phyloP scores from a whole-genome alignment of 1,140 invertebrate genomes.

The Scaptodrosophila lebanonensis region DNA sequence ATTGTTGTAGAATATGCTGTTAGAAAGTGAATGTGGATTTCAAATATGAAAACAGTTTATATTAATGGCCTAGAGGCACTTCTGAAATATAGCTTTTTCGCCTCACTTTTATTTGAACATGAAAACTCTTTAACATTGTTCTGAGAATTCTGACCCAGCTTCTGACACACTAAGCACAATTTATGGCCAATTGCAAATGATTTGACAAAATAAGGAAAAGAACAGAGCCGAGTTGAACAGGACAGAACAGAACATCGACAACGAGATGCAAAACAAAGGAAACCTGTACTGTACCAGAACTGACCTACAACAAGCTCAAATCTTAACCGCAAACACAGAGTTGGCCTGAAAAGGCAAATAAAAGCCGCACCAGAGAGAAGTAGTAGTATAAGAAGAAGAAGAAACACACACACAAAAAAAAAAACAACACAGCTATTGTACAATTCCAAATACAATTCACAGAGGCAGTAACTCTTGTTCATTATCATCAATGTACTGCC shows the following conservation, averaged over 20 bases:
- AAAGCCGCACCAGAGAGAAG: constrained; percentile 34
- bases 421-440: constrained; percentile 12
- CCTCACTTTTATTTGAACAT: no score
- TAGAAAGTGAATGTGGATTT: no score
- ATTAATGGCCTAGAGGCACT: no score
- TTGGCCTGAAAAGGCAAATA: constrained; percentile 47
- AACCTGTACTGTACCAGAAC: constrained; percentile 57
- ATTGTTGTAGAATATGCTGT: no score
- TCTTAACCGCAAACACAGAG: constrained; percentile 29
- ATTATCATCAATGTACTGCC: constrained; percentile 58
- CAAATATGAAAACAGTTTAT: no score
- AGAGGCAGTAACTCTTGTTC: constrained; percentile 19
- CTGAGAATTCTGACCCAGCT: no score
- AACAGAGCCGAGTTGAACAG: constrained; percentile 4
- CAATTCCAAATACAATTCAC: constrained; percentile 28
- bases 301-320: constrained; percentile 57
- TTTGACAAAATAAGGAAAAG: constrained; percentile 47
- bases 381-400: constrained; percentile 31
- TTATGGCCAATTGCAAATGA: constrained; percentile 63
- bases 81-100: no score
- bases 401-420: constrained; percentile 28
- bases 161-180: no score
- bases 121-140: no score
- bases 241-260: constrained; percentile 1
- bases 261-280: constrained; percentile 27